Evolutionary conservation across 2,888 invertebrate species (phyloP), one percentile per base, ranked within the genome.

Genomic region (Seira sanloemensis): DNA sequence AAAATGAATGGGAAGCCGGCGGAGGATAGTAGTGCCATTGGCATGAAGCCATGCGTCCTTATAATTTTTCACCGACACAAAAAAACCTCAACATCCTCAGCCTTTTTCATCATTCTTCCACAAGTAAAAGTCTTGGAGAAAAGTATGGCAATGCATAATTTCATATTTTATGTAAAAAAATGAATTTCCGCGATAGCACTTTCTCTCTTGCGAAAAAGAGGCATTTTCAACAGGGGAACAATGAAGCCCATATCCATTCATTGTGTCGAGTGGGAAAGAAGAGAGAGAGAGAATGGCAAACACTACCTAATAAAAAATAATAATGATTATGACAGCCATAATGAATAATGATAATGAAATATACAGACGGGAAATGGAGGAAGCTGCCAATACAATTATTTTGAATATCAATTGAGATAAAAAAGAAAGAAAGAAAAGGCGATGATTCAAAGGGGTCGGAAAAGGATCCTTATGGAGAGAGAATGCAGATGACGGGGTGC

Each of bases 21-120:
- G n/a, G n/a, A n/a, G n/a, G n/a, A n/a, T n/a, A n/a, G 71, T 37
- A 71, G 24, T 79, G 50, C 67, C 54, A 72, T 74, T 80, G 80
- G 80, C 80, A 80, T 73, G 18, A 21, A 74, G 80, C 80, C 80
- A 80, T 72, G 66, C 72, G 66, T 67, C 54, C 68, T 79, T n/a
- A n/a, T n/a, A n/a, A n/a, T n/a, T 62, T 73, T 58, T 26, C 58
- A 27, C n/a, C 18, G 23, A 24, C 9, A 26, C 12, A 46, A 27
- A 71, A 71, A 27, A 37, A 26, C 25, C n/a, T 26, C n/a, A n/a
- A 68, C 18, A 71, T 23, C n/a, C 26, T 24, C 19, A 71, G 21
- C 37, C 26, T 68, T 68, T n/a, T 26, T 27, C 18, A 16, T 68
- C 27, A 16, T 18, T 23, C 25, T 21, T 26, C 73, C 26, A 54